Conservation (phyloP, 2,113 vertebrate species). For the Oreochromis niloticus region DNA sequence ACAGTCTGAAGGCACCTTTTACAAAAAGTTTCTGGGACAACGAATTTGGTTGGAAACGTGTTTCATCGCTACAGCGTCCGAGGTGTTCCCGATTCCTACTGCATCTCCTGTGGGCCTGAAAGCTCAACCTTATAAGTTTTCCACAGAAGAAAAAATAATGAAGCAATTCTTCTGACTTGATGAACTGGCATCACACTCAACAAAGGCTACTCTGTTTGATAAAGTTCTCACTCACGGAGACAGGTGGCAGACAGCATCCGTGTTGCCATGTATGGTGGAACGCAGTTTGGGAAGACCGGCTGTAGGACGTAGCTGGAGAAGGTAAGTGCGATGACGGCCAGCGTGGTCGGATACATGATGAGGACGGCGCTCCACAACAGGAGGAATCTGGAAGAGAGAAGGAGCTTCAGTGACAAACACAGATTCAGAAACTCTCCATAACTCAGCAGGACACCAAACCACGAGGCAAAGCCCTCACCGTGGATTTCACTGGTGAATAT, state of each 20-base stretch:
- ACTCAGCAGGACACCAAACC: not conserved
- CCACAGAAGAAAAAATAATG: not conserved
- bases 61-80: rapidly evolving
- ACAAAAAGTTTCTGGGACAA: not conserved
- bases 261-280: constrained; percentile 85
- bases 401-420: not conserved
- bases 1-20: not conserved
- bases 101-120: rapidly evolving
- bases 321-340: constrained; percentile 92
- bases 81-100: not conserved
- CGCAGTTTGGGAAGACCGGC: constrained; percentile 87
- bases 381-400: constrained; percentile 78
- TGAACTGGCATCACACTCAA: not conserved
- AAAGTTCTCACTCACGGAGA: constrained; percentile 69
- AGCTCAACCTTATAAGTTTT: rapidly evolving
- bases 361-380: constrained; percentile 92
- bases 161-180: not conserved
- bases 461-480: not conserved
- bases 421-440: not conserved
- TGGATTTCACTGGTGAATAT: rapidly evolving
- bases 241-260: constrained; percentile 88
- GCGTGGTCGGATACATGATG: constrained; percentile 96
- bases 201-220: not conserved
- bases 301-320: constrained; percentile 96
- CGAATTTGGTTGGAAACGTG: not conserved